Evolutionary conservation across 2,888 invertebrate species (phyloP).

Genomic region (Stegophylla sp.): DNA sequence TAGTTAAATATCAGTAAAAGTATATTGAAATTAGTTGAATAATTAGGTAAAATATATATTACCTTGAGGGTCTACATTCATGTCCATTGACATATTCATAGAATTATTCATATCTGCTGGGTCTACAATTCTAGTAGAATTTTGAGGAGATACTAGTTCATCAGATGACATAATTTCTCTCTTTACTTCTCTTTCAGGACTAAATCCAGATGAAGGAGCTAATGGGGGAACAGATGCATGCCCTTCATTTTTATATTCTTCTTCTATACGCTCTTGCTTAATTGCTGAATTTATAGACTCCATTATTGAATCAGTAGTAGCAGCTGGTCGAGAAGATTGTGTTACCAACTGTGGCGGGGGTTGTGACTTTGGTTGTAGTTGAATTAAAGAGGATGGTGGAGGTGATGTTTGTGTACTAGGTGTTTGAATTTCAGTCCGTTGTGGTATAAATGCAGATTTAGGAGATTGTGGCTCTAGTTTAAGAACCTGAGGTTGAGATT

Average conservation of each 20-base stretch:
- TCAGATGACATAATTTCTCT: conserved; percentile 63
- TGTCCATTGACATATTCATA: conserved; percentile 42
- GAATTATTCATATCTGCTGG: conserved; percentile 43
- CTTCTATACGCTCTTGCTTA: conserved; percentile 41
- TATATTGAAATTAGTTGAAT: neutral
- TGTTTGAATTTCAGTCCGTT: conserved; percentile 62
- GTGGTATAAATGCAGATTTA: conserved; percentile 23
- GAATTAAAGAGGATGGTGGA: conserved; percentile 8
- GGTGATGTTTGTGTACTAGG: conserved; percentile 64
- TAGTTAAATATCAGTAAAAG: neutral
- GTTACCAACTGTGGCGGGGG: conserved; percentile 62
- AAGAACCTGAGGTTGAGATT: conserved; percentile 60
- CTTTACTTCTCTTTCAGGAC: conserved; percentile 62
- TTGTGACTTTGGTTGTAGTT: conserved; percentile 22
- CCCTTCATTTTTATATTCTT: conserved; percentile 42
- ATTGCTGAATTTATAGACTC: conserved; percentile 54
- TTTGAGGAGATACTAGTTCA: conserved; percentile 62
- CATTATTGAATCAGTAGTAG: conserved; percentile 52
- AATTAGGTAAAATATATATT: conserved; percentile 2
- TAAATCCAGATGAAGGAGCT: conserved; percentile 13
- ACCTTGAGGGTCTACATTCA: conserved; percentile 53
- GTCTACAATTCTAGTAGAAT: conserved; percentile 49
- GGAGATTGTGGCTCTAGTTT: conserved; percentile 62
- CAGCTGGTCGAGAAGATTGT: neutral
- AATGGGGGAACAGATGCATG: neutral